Evolutionary conservation across 2,113 vertebrate genomes (phyloP).

Genomic region (Parus major): DNA sequence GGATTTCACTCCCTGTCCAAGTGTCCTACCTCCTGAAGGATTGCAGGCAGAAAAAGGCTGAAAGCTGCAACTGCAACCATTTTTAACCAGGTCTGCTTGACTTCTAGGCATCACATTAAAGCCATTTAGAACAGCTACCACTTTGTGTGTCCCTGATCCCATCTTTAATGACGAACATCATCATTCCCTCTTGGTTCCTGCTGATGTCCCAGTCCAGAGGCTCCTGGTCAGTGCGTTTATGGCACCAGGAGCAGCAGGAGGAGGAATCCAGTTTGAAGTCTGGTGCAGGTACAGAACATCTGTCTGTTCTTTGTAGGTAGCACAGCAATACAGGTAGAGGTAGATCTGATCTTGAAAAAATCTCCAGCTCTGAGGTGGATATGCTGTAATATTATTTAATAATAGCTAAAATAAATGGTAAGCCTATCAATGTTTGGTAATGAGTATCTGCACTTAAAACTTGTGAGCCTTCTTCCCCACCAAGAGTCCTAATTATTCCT

Average conservation of each 20-base stretch:
- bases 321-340: background rate
- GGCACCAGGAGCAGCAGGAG: constrained; percentile 71
- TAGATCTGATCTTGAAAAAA: background rate
- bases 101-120: constrained; percentile 80
- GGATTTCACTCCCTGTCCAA: background rate
- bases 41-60: background rate
- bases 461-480: background rate
- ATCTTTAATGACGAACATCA: constrained; percentile 84
- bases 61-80: background rate
- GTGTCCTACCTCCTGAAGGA: background rate
- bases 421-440: background rate
- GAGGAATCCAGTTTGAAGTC: constrained; percentile 92
- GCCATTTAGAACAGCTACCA: constrained; percentile 84
- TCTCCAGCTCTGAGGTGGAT: background rate
- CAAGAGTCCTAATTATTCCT: background rate
- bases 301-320: background rate
- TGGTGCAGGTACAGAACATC: constrained; percentile 90
- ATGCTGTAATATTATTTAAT: background rate
- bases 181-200: constrained; percentile 83
- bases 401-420: background rate
- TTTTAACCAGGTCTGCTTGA: background rate
- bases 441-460: background rate
- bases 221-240: constrained; percentile 84
- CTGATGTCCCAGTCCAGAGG: constrained; percentile 88
- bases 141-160: constrained; percentile 90